Conservation (phyloP, 2,888 invertebrate species). For the Megastigmus dorsalis region DNA sequence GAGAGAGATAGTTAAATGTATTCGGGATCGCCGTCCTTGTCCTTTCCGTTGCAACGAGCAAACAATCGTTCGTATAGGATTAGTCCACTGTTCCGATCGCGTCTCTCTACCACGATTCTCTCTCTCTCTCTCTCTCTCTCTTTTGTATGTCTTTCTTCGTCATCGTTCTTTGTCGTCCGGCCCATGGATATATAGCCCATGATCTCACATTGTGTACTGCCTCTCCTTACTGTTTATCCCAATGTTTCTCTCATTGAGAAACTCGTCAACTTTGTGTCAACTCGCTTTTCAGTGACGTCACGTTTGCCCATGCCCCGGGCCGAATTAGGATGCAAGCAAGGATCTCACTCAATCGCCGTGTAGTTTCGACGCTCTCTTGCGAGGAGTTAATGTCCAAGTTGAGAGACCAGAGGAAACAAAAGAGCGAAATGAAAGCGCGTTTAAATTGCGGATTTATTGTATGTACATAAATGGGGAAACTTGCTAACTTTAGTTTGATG, state of each 20-base stretch:
- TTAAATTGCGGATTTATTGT: no score
- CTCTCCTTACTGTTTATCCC: constrained; percentile 15
- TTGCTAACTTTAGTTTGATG: no score
- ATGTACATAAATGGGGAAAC: no score
- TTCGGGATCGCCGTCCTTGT: no score
- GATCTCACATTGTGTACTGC: no score
- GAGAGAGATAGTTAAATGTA: constrained; percentile 20
- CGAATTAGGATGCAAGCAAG: constrained; percentile 22
- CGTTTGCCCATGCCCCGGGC: constrained; percentile 15
- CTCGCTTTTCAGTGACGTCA: constrained; percentile 17
- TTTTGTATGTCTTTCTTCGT: constrained; percentile 1
- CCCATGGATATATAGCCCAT: no score
- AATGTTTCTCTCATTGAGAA: constrained; percentile 18
- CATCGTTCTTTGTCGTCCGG: neutral
- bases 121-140: neutral
- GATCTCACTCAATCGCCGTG: constrained; percentile 3
- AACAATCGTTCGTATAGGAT: constrained; percentile 37
- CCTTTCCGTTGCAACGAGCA: constrained; percentile 21
- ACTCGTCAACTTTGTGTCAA: constrained; percentile 33
- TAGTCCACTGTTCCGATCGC: no score
- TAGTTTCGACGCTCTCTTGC: no score
- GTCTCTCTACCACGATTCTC: neutral
- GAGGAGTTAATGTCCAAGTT: neutral
- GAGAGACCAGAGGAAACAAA: no score
- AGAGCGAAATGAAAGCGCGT: no score